phyloP scores from a whole-genome alignment of 2,113 vertebrate genomes.

The Melanostigma gelatinosum region DNA sequence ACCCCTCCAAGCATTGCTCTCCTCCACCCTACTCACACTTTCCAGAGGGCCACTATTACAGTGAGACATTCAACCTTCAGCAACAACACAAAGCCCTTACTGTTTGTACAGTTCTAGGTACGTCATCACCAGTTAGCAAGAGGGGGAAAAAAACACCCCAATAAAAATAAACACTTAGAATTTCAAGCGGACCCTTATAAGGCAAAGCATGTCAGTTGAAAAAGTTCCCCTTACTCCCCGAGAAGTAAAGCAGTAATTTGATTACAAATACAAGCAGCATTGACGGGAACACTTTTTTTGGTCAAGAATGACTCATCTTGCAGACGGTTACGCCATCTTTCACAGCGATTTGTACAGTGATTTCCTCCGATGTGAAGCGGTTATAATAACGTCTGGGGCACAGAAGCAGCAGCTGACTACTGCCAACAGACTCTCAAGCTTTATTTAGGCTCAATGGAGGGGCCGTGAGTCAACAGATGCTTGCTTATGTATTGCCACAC shows the following conservation, averaged over 20 bases:
- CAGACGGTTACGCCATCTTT: slow-evolving; percentile 21
- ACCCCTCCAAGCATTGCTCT: background rate
- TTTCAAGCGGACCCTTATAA: slow-evolving; percentile 20
- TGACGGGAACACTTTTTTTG: slow-evolving; percentile 13
- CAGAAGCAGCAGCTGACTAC: slow-evolving; percentile 47
- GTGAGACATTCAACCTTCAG: slow-evolving; percentile 48
- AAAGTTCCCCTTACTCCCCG: slow-evolving; percentile 31
- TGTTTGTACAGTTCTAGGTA: slow-evolving; percentile 50
- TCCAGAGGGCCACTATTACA: slow-evolving; percentile 13
- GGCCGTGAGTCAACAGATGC: slow-evolving; percentile 56
- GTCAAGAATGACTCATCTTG: slow-evolving; percentile 34
- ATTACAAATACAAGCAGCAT: slow-evolving; percentile 14
- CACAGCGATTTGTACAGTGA: background rate
- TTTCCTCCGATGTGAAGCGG: background rate
- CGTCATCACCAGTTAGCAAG: slow-evolving; percentile 29
- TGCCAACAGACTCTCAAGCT: slow-evolving; percentile 39
- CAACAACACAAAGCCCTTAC: slow-evolving; percentile 60
- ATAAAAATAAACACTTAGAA: slow-evolving; percentile 35
- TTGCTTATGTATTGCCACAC: slow-evolving; percentile 54
- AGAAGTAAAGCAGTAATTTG: background rate
- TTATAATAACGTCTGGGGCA: background rate
- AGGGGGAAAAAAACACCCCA: background rate
- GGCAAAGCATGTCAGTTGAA: slow-evolving; percentile 15
- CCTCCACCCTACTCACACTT: background rate
- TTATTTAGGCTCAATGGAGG: slow-evolving; percentile 47